Evolutionary conservation across 2,888 invertebrate species (phyloP).

Genomic region (Xylota segnis): DNA sequence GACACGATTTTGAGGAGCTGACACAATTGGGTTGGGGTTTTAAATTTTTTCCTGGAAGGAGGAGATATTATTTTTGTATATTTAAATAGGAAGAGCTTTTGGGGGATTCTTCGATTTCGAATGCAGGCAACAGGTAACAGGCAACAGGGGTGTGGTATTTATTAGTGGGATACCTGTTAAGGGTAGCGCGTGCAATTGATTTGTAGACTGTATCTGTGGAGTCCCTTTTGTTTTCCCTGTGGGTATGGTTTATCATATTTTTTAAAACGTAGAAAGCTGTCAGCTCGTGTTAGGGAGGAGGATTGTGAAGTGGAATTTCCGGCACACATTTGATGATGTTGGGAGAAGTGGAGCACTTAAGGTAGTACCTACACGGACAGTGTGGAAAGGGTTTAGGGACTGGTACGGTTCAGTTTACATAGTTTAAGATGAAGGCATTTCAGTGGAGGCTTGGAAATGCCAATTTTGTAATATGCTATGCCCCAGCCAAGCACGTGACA

Average conservation of each 20-base stretch:
- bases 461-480: too few species aligned
- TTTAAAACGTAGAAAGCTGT: not conserved
- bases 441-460: too few species aligned
- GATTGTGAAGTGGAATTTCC: not conserved
- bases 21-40: constrained; percentile 4
- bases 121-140: not conserved
- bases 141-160: not conserved
- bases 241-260: not conserved
- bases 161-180: constrained; percentile 2
- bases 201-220: constrained; percentile 12
- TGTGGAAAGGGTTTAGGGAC: too few species aligned
- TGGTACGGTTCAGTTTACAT: too few species aligned
- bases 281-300: not conserved
- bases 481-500: too few species aligned
- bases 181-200: constrained; percentile 37
- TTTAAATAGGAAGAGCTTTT: not conserved
- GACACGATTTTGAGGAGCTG: not conserved
- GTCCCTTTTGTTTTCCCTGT: not conserved
- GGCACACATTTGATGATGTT: not conserved
- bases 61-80: not conserved
- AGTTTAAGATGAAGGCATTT: too few species aligned
- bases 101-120: constrained; percentile 7
- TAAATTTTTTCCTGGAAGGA: not conserved
- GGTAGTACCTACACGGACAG: too few species aligned
- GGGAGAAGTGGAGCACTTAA: too few species aligned